Evolutionary conservation across 2,113 vertebrate species (phyloP), one percentile per base, ranked within the genome.

Genomic region (Pampusana beccarii): DNA sequence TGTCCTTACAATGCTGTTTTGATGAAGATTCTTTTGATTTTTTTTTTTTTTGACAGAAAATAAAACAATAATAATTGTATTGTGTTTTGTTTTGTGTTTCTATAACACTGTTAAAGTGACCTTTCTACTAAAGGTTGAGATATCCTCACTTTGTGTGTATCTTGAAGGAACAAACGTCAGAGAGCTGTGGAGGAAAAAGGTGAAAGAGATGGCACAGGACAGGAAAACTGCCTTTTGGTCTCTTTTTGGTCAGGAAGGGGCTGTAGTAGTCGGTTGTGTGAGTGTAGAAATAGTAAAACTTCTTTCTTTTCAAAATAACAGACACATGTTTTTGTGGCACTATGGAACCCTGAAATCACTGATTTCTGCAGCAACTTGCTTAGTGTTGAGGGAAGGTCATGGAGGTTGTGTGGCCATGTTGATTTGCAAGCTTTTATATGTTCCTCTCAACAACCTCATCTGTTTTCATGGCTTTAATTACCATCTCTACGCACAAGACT

Each of bases 401-500:
- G 23, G 25, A 83, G 67, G 23, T 78, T 85, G 88, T n/a, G 13
- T 2, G 1, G 34, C 29, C 4, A 1, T 85, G 73, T 85, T 87
- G 87, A 89, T 90, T 89, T 92, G 77, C 38, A 90, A 50, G 10
- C 3, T 91, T 93, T 91, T 72, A 19, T 72, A 46, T 11, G 31
- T 74, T 91, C 36, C 53, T 83, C 81, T 85, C 48, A 93, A 60
- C 44, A 85, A 69, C 26, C 31, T 92, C n/a, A 33, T 89, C 80
- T 81, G 53, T 88, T 94, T 84, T 79, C 65, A 40, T 69, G 40
- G 53, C 40, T 95, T 89, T 94, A 95, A 94, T 90, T 89, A 81
- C 65, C 36, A 42, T 54, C 38, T 72, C n/a, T 82, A 56, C 36
- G 44, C 54, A 78, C 6, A 88, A 83, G 64, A 64, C 20, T 1